A percentile compares a stretch with the other conserved stretches of the same genome.
Conservation (phyloP, 2,888 invertebrate genomes). For the Pachliopta kotzebuea region DNA sequence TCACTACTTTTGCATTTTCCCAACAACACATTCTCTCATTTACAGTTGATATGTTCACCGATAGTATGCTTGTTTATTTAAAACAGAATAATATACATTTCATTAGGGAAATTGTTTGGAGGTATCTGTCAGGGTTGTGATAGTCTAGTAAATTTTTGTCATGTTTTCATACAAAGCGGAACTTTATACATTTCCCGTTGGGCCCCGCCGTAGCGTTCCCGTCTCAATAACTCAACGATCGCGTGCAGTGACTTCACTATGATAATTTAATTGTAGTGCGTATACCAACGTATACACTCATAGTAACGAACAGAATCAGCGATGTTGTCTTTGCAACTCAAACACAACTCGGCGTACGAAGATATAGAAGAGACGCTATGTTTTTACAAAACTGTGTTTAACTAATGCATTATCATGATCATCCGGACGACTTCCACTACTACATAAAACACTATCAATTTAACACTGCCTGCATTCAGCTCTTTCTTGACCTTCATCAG, state of each 20-base stretch:
- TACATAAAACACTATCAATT: too few species aligned
- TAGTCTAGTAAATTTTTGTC: not conserved
- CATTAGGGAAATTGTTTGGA: too few species aligned
- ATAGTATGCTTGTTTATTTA: too few species aligned
- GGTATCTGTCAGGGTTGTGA: too few species aligned
- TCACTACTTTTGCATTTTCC: too few species aligned
- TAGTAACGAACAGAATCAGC: slow-evolving; percentile 42
- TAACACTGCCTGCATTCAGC: too few species aligned
- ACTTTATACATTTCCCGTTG: slow-evolving; percentile 7
- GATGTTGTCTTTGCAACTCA: slow-evolving; percentile 35
- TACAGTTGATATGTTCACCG: too few species aligned
- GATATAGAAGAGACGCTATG: slow-evolving; percentile 2
- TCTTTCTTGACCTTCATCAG: too few species aligned
- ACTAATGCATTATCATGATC: not conserved
- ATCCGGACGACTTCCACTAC: too few species aligned
- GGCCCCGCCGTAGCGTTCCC: slow-evolving; percentile 35
- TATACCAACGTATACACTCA: slow-evolving; percentile 60
- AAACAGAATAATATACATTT: too few species aligned
- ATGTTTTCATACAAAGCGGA: not conserved
- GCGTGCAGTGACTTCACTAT: slow-evolving; percentile 75
- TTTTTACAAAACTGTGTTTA: not conserved
- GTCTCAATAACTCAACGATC: slow-evolving; percentile 66
- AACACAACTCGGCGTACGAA: slow-evolving; percentile 5
- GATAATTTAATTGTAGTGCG: slow-evolving; percentile 79
- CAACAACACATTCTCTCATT: too few species aligned